Evolutionary conservation across 2,113 vertebrate species (phyloP).

Genomic region (Gavia stellata): DNA sequence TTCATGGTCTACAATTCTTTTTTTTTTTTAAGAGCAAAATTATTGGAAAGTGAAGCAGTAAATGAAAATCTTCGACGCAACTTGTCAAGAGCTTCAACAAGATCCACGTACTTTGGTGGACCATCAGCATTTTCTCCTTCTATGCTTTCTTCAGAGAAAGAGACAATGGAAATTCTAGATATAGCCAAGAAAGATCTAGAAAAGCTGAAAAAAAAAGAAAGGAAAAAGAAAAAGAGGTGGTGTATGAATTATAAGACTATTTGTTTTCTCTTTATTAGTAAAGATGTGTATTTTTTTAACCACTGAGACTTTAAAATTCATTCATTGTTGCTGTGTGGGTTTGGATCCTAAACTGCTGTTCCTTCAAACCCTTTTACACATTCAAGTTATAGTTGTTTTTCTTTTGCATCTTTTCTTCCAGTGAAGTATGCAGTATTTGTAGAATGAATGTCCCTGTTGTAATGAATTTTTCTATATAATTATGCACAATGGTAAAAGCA

Average conservation of each 20-base stretch:
- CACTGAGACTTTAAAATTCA: background rate
- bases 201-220: slow-evolving; percentile 94
- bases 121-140: slow-evolving; percentile 76
- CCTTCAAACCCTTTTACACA: background rate
- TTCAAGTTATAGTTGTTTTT: background rate
- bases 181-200: slow-evolving; percentile 95
- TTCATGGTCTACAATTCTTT: background rate
- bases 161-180: slow-evolving; percentile 89
- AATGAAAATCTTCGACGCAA: slow-evolving; percentile 90
- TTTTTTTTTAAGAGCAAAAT: slow-evolving; percentile 81
- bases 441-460: background rate
- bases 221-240: slow-evolving; percentile 95
- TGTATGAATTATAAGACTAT: slow-evolving; percentile 10
- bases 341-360: background rate
- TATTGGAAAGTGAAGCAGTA: slow-evolving; percentile 93
- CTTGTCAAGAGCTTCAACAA: slow-evolving; percentile 84
- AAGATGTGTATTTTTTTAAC: background rate
- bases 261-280: background rate
- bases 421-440: background rate
- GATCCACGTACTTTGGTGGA: slow-evolving; percentile 80
- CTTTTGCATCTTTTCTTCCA: background rate
- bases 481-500: background rate
- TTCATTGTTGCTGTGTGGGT: background rate
- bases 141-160: slow-evolving; percentile 80
- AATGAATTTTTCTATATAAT: background rate